phyloP scores from a whole-genome alignment of 2,113 vertebrate species.

The Cyanoderma ruficeps region DNA sequence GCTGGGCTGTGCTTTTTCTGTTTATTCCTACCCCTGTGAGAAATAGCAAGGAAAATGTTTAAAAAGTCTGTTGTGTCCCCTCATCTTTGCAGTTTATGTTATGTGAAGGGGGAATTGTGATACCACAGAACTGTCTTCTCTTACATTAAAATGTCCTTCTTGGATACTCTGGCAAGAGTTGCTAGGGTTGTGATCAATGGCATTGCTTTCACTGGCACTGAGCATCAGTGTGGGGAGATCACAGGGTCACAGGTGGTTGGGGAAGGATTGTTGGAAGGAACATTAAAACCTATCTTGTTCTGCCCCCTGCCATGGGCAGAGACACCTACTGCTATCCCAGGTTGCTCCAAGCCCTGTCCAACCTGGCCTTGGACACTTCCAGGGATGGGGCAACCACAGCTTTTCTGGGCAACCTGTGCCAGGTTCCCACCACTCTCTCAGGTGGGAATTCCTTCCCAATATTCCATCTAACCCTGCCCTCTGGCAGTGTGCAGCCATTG shows the following conservation, averaged over 20 bases:
- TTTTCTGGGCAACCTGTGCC: not conserved
- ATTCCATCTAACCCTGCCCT: not conserved
- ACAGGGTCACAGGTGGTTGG: not conserved
- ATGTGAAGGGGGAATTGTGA: fast-evolving
- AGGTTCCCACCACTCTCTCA: not conserved
- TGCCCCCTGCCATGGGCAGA: not conserved
- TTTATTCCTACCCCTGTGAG: not conserved
- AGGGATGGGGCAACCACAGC: not conserved
- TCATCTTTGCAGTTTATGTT: not conserved
- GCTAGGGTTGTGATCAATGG: not conserved
- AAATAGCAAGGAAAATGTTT: not conserved
- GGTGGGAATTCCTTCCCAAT: not conserved
- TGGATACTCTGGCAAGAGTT: not conserved
- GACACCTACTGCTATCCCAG: not conserved
- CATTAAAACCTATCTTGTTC: not conserved
- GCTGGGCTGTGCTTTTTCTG: not conserved
- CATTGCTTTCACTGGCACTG: not conserved
- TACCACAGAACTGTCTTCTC: not conserved
- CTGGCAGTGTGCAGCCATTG: not conserved
- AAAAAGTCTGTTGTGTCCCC: not conserved
- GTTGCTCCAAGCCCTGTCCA: fast-evolving
- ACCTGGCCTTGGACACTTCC: fast-evolving
- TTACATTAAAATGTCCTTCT: not conserved
- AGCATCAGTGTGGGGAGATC: not conserved
- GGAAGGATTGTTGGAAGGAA: not conserved